phyloP scores from a whole-genome alignment of 2,888 invertebrate species.

The Nomada lathburiana region DNA sequence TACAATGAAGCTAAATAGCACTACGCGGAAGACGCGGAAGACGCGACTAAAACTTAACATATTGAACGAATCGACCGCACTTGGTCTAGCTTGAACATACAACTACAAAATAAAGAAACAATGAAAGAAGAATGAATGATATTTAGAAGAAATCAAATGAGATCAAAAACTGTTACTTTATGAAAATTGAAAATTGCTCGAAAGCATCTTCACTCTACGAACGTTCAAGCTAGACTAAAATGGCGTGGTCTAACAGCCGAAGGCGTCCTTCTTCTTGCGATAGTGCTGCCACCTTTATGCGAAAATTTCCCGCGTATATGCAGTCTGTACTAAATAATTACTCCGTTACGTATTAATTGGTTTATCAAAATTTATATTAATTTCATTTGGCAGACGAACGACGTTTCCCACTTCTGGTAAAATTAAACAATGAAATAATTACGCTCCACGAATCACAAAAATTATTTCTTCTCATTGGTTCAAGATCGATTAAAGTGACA shows the following conservation, averaged over 20 bases:
- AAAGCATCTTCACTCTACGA: not conserved
- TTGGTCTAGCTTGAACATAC: slow-evolving; percentile 30
- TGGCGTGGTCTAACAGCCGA: not conserved
- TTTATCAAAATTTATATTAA: not conserved
- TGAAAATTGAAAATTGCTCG: not conserved
- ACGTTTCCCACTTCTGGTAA: no score
- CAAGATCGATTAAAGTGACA: not conserved
- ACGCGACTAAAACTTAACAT: slow-evolving; percentile 17
- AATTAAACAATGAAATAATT: not conserved
- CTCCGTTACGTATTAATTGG: not conserved
- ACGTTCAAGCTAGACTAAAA: slow-evolving; percentile 51
- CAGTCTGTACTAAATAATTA: not conserved
- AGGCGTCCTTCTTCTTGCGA: not conserved
- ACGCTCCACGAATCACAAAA: no score
- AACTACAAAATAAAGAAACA: not conserved
- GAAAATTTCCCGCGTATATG: not conserved
- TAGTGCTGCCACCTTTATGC: slow-evolving; percentile 18
- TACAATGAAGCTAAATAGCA: slow-evolving; percentile 22
- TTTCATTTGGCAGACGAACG: not conserved
- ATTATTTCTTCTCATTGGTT: not conserved
- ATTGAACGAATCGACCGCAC: not conserved
- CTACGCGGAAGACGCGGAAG: slow-evolving; percentile 20
- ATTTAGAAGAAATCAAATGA: no score
- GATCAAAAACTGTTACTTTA: no score
- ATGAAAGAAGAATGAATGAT: not conserved